A percentile compares a stretch with the other conserved stretches of the same genome.
phyloP scores from a whole-genome alignment of 2,888 invertebrate genomes.

The Arrhopalites spinosus region DNA sequence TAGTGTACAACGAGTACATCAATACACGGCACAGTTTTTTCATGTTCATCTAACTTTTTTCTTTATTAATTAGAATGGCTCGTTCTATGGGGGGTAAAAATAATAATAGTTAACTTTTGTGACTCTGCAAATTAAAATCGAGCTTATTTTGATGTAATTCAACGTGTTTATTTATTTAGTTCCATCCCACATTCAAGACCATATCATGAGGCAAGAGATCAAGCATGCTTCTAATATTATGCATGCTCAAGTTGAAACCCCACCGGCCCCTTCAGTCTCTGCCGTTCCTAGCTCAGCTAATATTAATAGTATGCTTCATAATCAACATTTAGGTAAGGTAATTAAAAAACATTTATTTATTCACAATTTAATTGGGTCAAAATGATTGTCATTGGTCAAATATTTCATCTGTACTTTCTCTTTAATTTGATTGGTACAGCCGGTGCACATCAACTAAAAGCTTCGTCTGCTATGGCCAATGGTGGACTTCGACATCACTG shows the following conservation, averaged over 20 bases:
- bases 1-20: no score
- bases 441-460: slow-evolving; percentile 14
- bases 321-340: slow-evolving; percentile 20
- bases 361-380: neutral
- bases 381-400: no score
- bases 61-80: slow-evolving; percentile 32
- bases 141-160: no score
- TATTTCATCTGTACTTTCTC: no score
- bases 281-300: slow-evolving; percentile 36
- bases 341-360: neutral
- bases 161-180: no score
- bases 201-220: slow-evolving; percentile 34
- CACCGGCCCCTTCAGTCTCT: slow-evolving; percentile 30
- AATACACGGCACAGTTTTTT: no score
- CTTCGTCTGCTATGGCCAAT: slow-evolving; percentile 28
- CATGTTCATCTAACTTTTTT: no score
- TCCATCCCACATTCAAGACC: slow-evolving; percentile 36
- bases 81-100: slow-evolving; percentile 36
- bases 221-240: slow-evolving; percentile 35
- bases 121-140: no score
- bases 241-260: slow-evolving; percentile 17
- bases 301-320: slow-evolving; percentile 17
- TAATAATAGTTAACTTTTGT: no score
- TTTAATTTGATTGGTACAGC: neutral
- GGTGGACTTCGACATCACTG: slow-evolving; percentile 25